phyloP scores from a whole-genome alignment of 2,113 vertebrate genomes.

The Thryonomys swinderianus region DNA sequence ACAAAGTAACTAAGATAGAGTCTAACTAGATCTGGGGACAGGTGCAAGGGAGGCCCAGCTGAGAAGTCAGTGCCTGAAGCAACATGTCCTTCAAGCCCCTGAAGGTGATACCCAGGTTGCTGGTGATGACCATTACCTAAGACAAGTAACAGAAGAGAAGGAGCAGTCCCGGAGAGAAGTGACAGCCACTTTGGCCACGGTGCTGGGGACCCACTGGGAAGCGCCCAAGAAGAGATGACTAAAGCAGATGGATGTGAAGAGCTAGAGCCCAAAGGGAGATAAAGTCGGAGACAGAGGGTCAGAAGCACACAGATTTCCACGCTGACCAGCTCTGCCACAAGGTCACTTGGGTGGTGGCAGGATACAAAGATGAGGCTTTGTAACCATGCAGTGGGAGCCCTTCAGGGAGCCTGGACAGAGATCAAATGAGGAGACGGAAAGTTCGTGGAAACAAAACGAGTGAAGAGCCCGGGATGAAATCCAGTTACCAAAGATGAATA shows the following conservation, averaged over 20 bases:
- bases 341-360: not conserved
- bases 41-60: not conserved
- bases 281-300: not conserved
- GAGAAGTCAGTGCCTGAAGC: too few species aligned
- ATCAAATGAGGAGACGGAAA: not conserved
- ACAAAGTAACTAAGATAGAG: not conserved
- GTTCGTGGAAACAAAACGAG: not conserved
- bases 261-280: not conserved
- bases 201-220: too few species aligned
- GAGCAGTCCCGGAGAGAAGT: not conserved
- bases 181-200: not conserved
- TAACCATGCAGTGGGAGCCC: not conserved
- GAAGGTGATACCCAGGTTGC: not conserved
- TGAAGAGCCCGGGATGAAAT: not conserved
- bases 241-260: not conserved
- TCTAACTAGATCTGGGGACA: not conserved
- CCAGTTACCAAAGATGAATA: not conserved
- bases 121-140: not conserved
- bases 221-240: not conserved
- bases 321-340: not conserved
- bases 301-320: not conserved
- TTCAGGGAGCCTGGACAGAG: not conserved
- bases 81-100: too few species aligned
- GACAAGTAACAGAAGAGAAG: not conserved
- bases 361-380: not conserved